phyloP scores from a whole-genome alignment of 1,140 invertebrate species.

The Ectropis grisescens region DNA sequence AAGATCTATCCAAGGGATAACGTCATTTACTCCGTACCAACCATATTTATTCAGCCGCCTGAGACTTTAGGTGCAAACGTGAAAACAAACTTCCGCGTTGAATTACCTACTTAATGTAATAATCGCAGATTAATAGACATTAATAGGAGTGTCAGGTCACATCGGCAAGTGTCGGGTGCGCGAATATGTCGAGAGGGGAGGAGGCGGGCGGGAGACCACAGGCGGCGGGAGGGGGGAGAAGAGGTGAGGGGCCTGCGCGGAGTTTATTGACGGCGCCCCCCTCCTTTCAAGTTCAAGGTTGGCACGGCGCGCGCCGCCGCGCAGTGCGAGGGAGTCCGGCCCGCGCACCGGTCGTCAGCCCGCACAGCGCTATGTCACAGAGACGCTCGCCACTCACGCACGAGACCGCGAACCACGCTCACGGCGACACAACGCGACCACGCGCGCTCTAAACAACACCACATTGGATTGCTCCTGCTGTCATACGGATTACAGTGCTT shows the following conservation, averaged over 20 bases:
- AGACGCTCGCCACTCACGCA: conserved; percentile 41
- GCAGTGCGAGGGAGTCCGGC: conserved; percentile 68
- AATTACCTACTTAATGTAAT: too few relatives aligned
- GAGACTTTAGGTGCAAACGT: too few relatives aligned
- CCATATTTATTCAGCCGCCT: too few relatives aligned
- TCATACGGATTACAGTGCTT: conserved; percentile 59
- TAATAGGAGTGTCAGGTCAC: too few relatives aligned
- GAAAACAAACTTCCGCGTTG: too few relatives aligned
- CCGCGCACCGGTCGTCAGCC: conserved; percentile 70
- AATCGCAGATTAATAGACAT: too few relatives aligned
- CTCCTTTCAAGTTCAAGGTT: conserved; percentile 80
- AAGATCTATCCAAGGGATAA: too few relatives aligned
- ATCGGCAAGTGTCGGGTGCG: not conserved
- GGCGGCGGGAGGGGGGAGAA: conserved; percentile 16
- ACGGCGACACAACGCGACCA: too few relatives aligned
- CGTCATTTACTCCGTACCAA: too few relatives aligned
- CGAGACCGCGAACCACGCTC: conserved; percentile 45
- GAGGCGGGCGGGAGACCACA: conserved; percentile 7
- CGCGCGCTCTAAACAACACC: conserved; percentile 29
- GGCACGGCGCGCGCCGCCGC: conserved; percentile 75
- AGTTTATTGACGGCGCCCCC: conserved; percentile 56
- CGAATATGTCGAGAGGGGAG: conserved; percentile 1
- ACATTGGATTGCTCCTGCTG: conserved; percentile 40
- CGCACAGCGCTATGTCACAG: conserved; percentile 62
- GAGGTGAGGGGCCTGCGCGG: conserved; percentile 58